Conservation (phyloP, 1,140 invertebrate species). For the Zeugodacus cucurbitae region DNA sequence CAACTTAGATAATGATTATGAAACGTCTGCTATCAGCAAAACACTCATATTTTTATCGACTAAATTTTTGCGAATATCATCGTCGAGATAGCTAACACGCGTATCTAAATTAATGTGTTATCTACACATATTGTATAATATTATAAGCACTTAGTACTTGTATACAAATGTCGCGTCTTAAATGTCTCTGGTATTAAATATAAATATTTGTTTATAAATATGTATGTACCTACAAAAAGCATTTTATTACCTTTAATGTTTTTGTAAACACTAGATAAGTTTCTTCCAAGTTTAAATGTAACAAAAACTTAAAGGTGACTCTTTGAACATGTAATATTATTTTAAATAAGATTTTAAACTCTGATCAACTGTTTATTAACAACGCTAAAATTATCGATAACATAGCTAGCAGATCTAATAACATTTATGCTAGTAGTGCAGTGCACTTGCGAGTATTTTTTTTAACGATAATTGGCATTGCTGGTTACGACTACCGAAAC, state of each 20-base stretch:
- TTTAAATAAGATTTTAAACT: no score
- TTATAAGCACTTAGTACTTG: neutral
- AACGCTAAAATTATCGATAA: no score
- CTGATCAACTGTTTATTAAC: no score
- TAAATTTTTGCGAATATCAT: neutral
- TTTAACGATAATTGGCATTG: no score
- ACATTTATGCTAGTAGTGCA: no score
- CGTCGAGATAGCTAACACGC: neutral
- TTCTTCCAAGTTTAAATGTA: no score
- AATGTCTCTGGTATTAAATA: neutral
- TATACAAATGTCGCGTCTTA: neutral
- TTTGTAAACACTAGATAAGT: neutral
- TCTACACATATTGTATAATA: neutral
- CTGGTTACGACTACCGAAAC: no score
- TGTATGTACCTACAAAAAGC: neutral
- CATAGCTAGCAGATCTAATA: no score
- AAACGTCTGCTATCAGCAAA: neutral
- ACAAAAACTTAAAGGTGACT: no score
- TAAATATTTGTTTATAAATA: neutral
- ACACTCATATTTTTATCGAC: neutral
- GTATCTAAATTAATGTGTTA: neutral
- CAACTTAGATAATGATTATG: neutral
- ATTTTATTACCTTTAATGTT: neutral
- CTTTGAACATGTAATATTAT: no score
- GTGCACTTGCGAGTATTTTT: no score